Conservation (phyloP, 1,140 invertebrate species). For the Neomicropteryx cornuta region DNA sequence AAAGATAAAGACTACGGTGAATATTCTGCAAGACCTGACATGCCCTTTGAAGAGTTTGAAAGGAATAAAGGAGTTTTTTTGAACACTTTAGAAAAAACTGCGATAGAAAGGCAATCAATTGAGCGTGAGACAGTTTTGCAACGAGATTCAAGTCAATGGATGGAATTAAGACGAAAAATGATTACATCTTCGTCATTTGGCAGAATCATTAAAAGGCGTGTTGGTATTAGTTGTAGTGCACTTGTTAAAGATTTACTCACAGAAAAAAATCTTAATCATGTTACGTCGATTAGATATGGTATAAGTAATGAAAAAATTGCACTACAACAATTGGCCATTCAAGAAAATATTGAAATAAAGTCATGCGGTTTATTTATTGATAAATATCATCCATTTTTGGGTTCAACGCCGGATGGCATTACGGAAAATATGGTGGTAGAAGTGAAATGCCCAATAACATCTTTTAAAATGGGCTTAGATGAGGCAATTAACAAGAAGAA, state of each 20-base stretch:
- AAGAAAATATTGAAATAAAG: conserved; percentile 2
- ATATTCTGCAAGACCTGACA: no score
- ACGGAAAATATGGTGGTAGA: conserved; percentile 5
- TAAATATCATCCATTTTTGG: conserved; percentile 8
- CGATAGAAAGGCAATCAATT: no score
- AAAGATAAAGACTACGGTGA: no score
- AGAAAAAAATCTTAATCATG: conserved; percentile 4
- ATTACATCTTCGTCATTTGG: no score
- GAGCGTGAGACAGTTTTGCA: no score
- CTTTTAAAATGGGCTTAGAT: conserved; percentile 4
- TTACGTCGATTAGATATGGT: conserved; percentile 6
- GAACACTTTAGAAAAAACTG: no score
- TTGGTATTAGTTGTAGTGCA: conserved; percentile 1
- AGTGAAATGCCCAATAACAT: conserved; percentile 1
- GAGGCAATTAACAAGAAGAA: conserved; percentile 6
- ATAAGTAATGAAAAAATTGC: conserved; percentile 6
- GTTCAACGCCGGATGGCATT: conserved; percentile 9
- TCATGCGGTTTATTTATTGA: conserved; percentile 7
- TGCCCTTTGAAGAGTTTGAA: no score
- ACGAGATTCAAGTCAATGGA: no score
- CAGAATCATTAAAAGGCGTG: conserved; percentile 4
- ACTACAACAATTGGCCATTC: conserved; percentile 4
- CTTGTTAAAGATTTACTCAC: conserved; percentile 1
- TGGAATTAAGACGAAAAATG: no score
- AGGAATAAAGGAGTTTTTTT: no score